Base-by-base conservation (phyloP, 35 echinoderm and acorn worm species). In the Chiridota heheva region DNA sequence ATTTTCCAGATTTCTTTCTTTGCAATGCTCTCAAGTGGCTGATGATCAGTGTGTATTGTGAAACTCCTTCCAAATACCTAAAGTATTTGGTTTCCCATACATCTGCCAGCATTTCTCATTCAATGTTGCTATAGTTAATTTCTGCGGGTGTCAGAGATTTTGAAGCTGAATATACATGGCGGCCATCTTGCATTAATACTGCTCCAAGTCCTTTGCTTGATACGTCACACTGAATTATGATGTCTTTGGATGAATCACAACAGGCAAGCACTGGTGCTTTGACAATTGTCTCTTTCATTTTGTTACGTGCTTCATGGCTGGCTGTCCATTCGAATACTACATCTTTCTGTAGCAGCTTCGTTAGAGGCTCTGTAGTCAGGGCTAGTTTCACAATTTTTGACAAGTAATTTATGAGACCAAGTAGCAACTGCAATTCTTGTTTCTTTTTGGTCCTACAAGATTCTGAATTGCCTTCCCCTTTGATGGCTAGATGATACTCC, bases 101-200 rank as follows among this genome's bases (percentile, higher is more conserved):
- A n/a, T n/a, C n/a, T n/a, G n/a, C n/a, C n/a, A n/a, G n/a, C n/a
- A n/a, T n/a, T n/a, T n/a, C n/a, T n/a, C n/a, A n/a, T n/a, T n/a
- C n/a, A 44, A 67, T 81, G 58, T 81, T 63, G 58, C 58, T 66
- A 40, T 81, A 81, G 58, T 81, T 81, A 6, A 38, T 32, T 67
- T 68, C 60, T 18, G 58, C 59, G 63, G 34, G 5, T 13, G 58
- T 81, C 12, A 39, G 78, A 3, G 57, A 57, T 81, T 67, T 67
- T 1, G 3, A 65, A 13, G 78, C 7, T 26, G 1, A 81, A 29
- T 40, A 37, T 42, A 81, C 60, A 20, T 57, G 58, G 40, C 47
- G 38, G 10, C 78, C 78, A 31, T 63, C 78, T 18, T 65, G 78
- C 44, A 81, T 1, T 40, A 81, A 40, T 36, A 68, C 61, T 2